phyloP scores from a whole-genome alignment of 2,113 vertebrate genomes.

The Macquaria australasica region DNA sequence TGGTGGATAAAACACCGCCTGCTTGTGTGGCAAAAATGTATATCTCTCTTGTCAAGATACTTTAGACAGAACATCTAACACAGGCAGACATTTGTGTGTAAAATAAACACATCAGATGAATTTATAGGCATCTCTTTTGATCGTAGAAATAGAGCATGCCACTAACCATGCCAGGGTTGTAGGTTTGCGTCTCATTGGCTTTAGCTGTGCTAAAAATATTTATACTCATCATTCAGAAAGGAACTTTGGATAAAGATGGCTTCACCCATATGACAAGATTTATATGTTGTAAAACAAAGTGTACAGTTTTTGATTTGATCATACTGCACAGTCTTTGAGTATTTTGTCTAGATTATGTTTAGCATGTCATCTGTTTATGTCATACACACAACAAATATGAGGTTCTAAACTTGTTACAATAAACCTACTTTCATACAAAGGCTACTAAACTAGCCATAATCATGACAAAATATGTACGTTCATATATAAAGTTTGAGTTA shows the following conservation, averaged over 20 bases:
- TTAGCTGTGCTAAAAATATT: background rate
- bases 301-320: background rate
- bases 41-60: slow-evolving; percentile 37
- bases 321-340: background rate
- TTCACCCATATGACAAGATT: background rate
- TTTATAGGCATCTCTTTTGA: slow-evolving; percentile 28
- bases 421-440: too few species aligned
- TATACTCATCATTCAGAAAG: background rate
- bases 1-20: slow-evolving; percentile 13
- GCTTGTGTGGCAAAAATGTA: slow-evolving; percentile 30
- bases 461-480: too few species aligned
- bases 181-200: background rate
- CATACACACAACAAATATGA: too few species aligned
- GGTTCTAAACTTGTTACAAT: too few species aligned
- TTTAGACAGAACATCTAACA: slow-evolving; percentile 31
- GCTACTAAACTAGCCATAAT: too few species aligned
- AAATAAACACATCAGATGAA: slow-evolving; percentile 32
- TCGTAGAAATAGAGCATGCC: background rate
- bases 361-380: too few species aligned
- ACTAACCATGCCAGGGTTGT: background rate
- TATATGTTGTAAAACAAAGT: background rate
- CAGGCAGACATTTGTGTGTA: slow-evolving; percentile 6
- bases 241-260: background rate
- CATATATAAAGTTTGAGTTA: too few species aligned
- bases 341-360: background rate